Evolutionary conservation across 2,888 invertebrate genomes (phyloP), one percentile per base, ranked within the genome.

Genomic region (Autographa gamma): DNA sequence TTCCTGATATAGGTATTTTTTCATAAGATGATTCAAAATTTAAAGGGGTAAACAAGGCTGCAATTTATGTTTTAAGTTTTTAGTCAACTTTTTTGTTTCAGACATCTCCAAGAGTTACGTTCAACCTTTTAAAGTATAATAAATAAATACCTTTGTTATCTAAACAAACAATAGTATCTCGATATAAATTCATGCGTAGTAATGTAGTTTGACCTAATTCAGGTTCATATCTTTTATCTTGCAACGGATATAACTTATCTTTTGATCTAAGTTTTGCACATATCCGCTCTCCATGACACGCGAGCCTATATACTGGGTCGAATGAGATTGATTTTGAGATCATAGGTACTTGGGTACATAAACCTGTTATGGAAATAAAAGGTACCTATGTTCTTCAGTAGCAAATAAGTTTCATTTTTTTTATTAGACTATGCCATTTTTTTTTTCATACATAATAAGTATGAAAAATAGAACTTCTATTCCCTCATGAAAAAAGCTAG

Each of bases 151-250:
- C 48, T n/a, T 48, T n/a, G n/a, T 19, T 56, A 19, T 56, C 14
- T 56, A 19, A 56, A 25, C 54, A 56, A 19, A 56, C 54, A 56
- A 56, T 56, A 56, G 19, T 56, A 56, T 56, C 25, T 11, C 25
- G 54, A 56, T 56, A 56, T 56, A 25, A 56, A 19, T 56, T 48
- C 48, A 48, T n/a, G 48, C 54, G 54, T 19, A 60, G 19, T 61
- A 16, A 61, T 43, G 43, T 60, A 38, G 59, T 61, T 31, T 63
- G 65, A 66, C 64, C 48, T 63, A 66, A 79, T 73, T 79, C 48
- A 61, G 11, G 61, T 71, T 65, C 69, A 72, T 76, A 79, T 76
- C 72, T 81, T 70, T 64, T 16, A 71, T 76, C 69, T 80, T 70
- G 54, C 63, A 58, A 41, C 77, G 79, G 79, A 81, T 74, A 64